These are phyloP conservation scores for Sphyrna mokarran DNA, from an alignment of 2,113 vertebrate species.

Conservation along the genomic window DNA sequence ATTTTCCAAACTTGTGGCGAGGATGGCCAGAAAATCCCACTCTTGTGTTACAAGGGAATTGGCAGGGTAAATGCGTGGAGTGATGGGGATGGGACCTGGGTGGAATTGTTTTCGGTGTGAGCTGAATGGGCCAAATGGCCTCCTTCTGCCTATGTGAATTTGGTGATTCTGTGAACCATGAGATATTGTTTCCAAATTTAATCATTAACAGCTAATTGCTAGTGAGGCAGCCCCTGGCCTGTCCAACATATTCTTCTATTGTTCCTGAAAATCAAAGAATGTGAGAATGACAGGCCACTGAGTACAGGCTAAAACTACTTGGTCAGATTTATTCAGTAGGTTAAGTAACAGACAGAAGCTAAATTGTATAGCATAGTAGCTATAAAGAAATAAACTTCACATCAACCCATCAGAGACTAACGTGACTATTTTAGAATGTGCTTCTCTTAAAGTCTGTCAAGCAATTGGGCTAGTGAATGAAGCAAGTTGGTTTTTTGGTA, in stretches of 20 bases:
- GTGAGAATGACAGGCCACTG: neutral
- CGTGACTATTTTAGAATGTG: neutral
- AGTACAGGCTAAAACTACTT: neutral
- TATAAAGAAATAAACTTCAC: neutral
- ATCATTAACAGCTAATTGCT: neutral
- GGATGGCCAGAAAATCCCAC: no score
- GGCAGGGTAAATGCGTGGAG: no score
- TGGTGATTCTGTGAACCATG: neutral
- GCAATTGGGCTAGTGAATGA: neutral
- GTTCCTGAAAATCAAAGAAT: neutral
- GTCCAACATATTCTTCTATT: neutral
- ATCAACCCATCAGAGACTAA: neutral
- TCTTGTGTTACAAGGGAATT: no score
- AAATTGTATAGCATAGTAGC: neutral
- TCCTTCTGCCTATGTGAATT: no score
- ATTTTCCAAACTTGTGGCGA: no score
- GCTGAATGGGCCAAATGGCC: no score
- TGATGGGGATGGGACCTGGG: no score
- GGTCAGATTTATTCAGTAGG: neutral
- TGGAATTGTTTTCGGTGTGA: no score
- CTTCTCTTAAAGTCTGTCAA: neutral
- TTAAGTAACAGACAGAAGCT: neutral
- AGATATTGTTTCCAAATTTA: neutral
- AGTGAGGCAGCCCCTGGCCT: neutral
- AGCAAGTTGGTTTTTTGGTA: neutral